Base-by-base conservation (phyloP, 2,797 vertebrate species). In the Falco peregrinus region DNA sequence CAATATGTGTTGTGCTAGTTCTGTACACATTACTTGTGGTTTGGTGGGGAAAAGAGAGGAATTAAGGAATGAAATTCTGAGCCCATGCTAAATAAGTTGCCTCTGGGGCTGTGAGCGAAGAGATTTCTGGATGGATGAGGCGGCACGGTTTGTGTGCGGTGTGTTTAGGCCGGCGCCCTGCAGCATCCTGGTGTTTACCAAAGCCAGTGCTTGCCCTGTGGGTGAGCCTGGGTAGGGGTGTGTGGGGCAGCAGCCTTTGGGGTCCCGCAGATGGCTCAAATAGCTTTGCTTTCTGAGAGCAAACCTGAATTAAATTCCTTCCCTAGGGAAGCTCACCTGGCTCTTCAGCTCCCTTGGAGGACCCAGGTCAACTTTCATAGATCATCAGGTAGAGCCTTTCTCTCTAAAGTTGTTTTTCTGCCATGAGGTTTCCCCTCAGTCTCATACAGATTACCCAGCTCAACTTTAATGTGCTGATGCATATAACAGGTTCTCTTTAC, bases 71-170 rank as follows among this genome's bases (percentile, higher is more conserved):
- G 16, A 6, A 9, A 41, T 75, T 63, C n/a, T 64, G 41, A 85
- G 51, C 35, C 37, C 33, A 3, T 24, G n/a, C n/a, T 15, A 53
- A 54, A 37, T 13, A 31, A 50, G 57, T 69, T 35, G 61, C 29
- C 47, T 31, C 39, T 35, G 64, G 17, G 20, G 14, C 33, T 12
- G 35, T 24, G 35, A 37, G 31, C 9, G 12, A 18, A 26, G 59
- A n/a, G 28, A 39, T 25, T 29, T 57, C 24, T 31, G 69, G 31
- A 2, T 29, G 56, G 48, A 29, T 37, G 41, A 26, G 69, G 43
- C 48, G n/a, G 43, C 48, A 45, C 2, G 0, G 28, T 63, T 91
- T 63, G 8, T 0, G 5, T 33, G 60, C 1, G 1, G 21, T 33
- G 41, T 48, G 54, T 57, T 69, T 69, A 41, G 33, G 41, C 35